Evolutionary conservation across 1,140 invertebrate genomes (phyloP).

Genomic region (Meteorus sp.): DNA sequence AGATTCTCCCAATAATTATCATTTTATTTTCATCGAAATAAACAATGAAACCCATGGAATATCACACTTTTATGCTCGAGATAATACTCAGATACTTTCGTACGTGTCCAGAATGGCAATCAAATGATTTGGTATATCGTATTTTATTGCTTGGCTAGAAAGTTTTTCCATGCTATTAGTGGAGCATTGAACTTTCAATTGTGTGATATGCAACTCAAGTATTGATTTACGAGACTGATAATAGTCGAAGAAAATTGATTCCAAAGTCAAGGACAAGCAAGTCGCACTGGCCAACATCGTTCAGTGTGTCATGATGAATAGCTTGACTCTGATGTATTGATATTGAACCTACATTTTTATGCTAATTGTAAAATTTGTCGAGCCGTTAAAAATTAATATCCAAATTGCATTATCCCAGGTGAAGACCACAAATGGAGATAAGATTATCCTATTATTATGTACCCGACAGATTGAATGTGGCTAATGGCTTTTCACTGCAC

Average conservation of each 20-base stretch:
- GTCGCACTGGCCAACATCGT: slow-evolving; percentile 5
- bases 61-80: too few relatives aligned
- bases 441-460: too few relatives aligned
- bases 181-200: slow-evolving; percentile 12
- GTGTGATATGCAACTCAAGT: slow-evolving; percentile 9
- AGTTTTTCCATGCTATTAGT: too few relatives aligned
- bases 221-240: too few relatives aligned
- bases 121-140: too few relatives aligned
- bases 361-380: slow-evolving; percentile 26
- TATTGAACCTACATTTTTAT: slow-evolving; percentile 38
- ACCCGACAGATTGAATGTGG: too few relatives aligned
- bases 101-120: too few relatives aligned
- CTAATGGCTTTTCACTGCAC: too few relatives aligned
- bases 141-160: background rate
- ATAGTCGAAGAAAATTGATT: background rate
- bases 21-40: slow-evolving; percentile 14
- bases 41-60: too few relatives aligned
- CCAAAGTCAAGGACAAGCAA: slow-evolving; percentile 15
- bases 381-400: slow-evolving; percentile 5
- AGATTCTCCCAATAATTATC: slow-evolving; percentile 25
- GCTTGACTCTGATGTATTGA: background rate
- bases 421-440: too few relatives aligned
- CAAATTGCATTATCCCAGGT: background rate
- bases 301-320: slow-evolving; percentile 14
- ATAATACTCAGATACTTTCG: too few relatives aligned